These are phyloP conservation scores for Amphimedon queenslandica DNA, from an alignment of 37 sponge, comb jelly and placozoan species.

Conservation along the genomic window DNA sequence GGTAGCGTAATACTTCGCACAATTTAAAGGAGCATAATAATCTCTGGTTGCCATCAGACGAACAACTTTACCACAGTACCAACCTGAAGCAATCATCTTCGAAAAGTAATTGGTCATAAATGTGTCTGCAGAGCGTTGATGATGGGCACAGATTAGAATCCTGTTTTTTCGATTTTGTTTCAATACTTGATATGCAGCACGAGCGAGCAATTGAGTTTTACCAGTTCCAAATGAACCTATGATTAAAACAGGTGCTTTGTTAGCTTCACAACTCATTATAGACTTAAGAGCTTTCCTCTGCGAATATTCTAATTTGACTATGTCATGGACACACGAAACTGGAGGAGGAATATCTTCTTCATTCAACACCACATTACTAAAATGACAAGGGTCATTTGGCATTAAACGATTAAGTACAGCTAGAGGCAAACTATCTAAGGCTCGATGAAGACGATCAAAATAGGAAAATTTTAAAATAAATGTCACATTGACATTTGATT, in stretches of 20 bases:
- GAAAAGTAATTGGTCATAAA: conserved; percentile 49
- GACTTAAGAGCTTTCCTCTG: conserved; percentile 21
- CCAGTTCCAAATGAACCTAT: conserved; percentile 78
- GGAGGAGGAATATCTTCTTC: background rate
- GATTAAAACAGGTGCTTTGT: conserved; percentile 43
- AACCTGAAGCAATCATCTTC: background rate
- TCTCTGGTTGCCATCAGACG: background rate
- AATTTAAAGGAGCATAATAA: background rate
- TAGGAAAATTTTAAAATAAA: conserved; percentile 62
- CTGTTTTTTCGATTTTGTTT: background rate
- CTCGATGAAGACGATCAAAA: conserved; percentile 45
- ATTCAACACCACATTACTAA: background rate
- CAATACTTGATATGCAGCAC: conserved; percentile 28
- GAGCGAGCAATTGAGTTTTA: conserved; percentile 65
- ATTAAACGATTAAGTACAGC: conserved; percentile 22
- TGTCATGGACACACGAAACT: background rate
- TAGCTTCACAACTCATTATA: conserved; percentile 14
- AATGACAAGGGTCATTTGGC: background rate
- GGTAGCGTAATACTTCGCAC: background rate
- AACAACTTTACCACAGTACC: background rate
- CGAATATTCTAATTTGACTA: background rate
- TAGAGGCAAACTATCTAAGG: conserved; percentile 19
- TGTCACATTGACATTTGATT: conserved; percentile 6
- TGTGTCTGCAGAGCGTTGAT: conserved; percentile 50
- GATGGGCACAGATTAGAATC: conserved; percentile 69